These are phyloP conservation scores for Neostethus bicornis DNA, from an alignment of 2,797 vertebrate genomes.

Conservation along the genomic window DNA sequence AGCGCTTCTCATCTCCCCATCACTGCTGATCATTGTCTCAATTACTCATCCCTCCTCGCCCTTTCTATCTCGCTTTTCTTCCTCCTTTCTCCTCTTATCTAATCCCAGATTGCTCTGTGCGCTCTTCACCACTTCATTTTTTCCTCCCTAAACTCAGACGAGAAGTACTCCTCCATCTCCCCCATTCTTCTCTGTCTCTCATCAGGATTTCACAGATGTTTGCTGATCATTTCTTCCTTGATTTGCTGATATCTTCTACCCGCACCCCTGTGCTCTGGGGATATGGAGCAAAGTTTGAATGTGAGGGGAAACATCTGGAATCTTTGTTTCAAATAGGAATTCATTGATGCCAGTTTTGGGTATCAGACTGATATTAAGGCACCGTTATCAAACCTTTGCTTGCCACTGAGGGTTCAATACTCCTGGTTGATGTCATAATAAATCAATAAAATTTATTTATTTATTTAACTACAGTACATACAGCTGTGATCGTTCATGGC, in stretches of 20 bases:
- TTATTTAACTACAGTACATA: too few relatives aligned
- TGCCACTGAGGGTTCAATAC: too few relatives aligned
- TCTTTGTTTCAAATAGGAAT: constrained; percentile 45
- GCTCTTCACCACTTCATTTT: constrained; percentile 18
- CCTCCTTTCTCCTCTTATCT: constrained; percentile 61
- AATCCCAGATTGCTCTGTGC: constrained; percentile 45
- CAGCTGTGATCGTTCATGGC: too few relatives aligned
- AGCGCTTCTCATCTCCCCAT: constrained; percentile 67
- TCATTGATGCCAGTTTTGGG: too few relatives aligned
- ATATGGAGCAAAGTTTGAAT: constrained; percentile 23
- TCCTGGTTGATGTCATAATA: too few relatives aligned
- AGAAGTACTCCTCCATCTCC: constrained; percentile 39
- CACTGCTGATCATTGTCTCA: constrained; percentile 81
- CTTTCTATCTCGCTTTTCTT: constrained; percentile 18
- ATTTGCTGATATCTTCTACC: constrained; percentile 36
- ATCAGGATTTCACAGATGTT: constrained; percentile 61
- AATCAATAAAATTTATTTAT: too few relatives aligned
- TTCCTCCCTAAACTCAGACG: constrained; percentile 40
- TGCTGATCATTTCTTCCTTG: constrained; percentile 50
- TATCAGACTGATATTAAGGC: constrained; percentile 35
- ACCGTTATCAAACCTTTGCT: too few relatives aligned
- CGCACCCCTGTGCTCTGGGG: constrained; percentile 18
- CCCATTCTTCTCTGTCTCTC: constrained; percentile 41
- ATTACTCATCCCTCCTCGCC: constrained; percentile 70
- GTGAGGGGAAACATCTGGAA: constrained; percentile 36